These are phyloP conservation scores for Caenorhabditis becei DNA, from an alignment of 2,888 invertebrate genomes.

Conservation along the genomic window DNA sequence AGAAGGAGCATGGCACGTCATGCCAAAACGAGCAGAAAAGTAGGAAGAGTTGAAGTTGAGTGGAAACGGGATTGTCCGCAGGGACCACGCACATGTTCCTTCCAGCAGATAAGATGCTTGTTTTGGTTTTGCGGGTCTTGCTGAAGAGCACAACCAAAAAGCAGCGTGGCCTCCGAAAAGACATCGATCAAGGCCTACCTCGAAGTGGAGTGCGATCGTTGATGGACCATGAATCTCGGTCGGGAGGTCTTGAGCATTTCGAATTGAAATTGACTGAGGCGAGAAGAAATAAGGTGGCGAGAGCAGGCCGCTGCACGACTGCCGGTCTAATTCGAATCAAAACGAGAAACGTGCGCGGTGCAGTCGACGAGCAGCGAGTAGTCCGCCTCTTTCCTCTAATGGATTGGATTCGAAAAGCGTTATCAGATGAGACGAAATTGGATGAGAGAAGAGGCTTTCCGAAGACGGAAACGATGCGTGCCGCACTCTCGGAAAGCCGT, in stretches of 20 bases:
- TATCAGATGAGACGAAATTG: slow-evolving; percentile 46
- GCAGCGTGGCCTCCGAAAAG: background rate
- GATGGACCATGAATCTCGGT: slow-evolving; percentile 41
- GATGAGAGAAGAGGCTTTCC: slow-evolving; percentile 14
- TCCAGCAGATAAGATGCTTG: background rate
- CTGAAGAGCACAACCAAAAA: background rate
- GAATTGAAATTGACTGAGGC: slow-evolving; percentile 2
- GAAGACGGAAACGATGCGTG: slow-evolving; percentile 31
- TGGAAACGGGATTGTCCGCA: background rate
- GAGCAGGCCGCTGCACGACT: background rate
- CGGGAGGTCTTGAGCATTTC: slow-evolving; percentile 37
- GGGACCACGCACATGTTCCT: slow-evolving; percentile 4
- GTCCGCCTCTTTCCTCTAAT: slow-evolving; percentile 42
- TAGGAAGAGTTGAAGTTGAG: background rate
- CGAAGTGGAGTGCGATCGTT: slow-evolving; percentile 46
- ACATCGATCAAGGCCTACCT: slow-evolving; percentile 33
- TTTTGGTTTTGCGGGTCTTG: background rate
- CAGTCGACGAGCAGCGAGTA: background rate
- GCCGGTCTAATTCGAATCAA: slow-evolving; percentile 49
- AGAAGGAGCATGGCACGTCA: slow-evolving; percentile 15
- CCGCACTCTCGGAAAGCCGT: slow-evolving; percentile 7
- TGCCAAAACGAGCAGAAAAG: background rate
- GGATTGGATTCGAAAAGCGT: slow-evolving; percentile 49
- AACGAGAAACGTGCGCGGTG: slow-evolving; percentile 2
- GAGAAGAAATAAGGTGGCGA: background rate